Conservation (phyloP, 37 sponge, comb jelly and placozoan species). For the Aplysina aerophoba region DNA sequence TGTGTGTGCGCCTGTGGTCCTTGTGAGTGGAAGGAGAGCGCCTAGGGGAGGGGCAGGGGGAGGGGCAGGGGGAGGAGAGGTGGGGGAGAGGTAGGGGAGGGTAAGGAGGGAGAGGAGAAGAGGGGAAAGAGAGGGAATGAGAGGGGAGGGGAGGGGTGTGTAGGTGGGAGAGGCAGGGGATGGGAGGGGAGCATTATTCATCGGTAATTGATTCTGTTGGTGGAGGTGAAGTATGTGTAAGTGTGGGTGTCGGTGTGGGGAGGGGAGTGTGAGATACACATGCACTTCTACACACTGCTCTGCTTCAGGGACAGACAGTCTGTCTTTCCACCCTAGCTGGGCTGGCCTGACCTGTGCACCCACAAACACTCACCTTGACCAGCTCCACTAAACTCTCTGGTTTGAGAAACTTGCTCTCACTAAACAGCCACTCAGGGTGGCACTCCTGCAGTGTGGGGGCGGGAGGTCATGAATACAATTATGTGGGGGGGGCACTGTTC, state of each 20-base stretch:
- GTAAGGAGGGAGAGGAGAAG: neutral
- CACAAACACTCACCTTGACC: conserved; percentile 55
- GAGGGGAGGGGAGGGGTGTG: neutral
- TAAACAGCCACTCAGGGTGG: conserved; percentile 79
- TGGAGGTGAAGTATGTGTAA: too few species aligned
- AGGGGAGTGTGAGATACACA: neutral
- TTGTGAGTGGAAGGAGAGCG: conserved; percentile 77
- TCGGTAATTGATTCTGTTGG: too few species aligned
- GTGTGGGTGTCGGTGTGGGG: neutral
- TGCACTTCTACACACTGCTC: conserved; percentile 2
- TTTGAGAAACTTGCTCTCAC: conserved; percentile 87
- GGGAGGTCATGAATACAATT: too few species aligned
- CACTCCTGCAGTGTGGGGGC: conserved; percentile 70
- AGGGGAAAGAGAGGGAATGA: too few species aligned
- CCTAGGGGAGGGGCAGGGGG: conserved; percentile 33
- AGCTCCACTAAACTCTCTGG: conserved; percentile 75
- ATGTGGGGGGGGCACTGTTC: too few species aligned
- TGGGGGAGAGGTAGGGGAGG: neutral
- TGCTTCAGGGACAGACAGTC: too few species aligned
- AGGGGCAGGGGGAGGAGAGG: neutral
- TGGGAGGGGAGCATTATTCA: too few species aligned
- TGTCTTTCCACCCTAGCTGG: neutral
- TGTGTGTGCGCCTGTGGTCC: conserved; percentile 71
- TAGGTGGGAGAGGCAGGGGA: neutral
- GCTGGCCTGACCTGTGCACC: neutral